Percentiles rank a stretch among this genome's conserved stretches.
These are phyloP conservation scores for Lophius piscatorius DNA, from an alignment of 2,113 vertebrate species.

Conservation along the genomic window DNA sequence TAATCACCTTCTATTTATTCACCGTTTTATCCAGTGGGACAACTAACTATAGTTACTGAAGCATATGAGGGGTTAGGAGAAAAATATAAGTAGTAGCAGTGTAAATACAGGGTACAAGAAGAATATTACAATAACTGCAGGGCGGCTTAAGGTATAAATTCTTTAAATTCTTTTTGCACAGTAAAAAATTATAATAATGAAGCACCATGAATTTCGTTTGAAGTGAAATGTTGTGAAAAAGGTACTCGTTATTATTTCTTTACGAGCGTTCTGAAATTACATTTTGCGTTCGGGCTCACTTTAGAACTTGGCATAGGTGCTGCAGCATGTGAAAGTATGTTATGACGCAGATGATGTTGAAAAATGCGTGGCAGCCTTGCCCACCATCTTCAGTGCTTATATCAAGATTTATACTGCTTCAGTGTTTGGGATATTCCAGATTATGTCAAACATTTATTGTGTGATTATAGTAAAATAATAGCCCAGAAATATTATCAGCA, in stretches of 20 bases:
- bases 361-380: conserved; percentile 30
- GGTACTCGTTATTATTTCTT: conserved; percentile 33
- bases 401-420: conserved; percentile 8
- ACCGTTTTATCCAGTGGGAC: conserved; percentile 58
- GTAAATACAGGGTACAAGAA: conserved; percentile 58
- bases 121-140: conserved; percentile 59
- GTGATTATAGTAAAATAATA: too few species aligned
- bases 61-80: conserved; percentile 50
- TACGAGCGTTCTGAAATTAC: conserved; percentile 16
- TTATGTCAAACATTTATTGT: not conserved
- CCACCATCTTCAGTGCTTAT: not conserved
- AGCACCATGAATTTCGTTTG: conserved; percentile 14
- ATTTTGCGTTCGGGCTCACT: conserved; percentile 20
- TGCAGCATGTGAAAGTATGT: conserved; percentile 11
- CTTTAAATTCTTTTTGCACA: conserved; percentile 43
- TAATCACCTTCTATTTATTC: conserved; percentile 69
- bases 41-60: conserved; percentile 37
- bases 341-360: conserved; percentile 36
- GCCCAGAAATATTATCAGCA: too few species aligned
- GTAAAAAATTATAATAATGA: conserved; percentile 48
- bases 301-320: conserved; percentile 8
- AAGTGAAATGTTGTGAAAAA: conserved; percentile 19
- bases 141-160: conserved; percentile 34
- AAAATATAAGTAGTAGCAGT: conserved; percentile 50
- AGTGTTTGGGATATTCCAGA: conserved; percentile 2